Evolutionary conservation across 2,888 invertebrate species (phyloP), one percentile per base, ranked within the genome.

Genomic region (Sclerodermus sp.): DNA sequence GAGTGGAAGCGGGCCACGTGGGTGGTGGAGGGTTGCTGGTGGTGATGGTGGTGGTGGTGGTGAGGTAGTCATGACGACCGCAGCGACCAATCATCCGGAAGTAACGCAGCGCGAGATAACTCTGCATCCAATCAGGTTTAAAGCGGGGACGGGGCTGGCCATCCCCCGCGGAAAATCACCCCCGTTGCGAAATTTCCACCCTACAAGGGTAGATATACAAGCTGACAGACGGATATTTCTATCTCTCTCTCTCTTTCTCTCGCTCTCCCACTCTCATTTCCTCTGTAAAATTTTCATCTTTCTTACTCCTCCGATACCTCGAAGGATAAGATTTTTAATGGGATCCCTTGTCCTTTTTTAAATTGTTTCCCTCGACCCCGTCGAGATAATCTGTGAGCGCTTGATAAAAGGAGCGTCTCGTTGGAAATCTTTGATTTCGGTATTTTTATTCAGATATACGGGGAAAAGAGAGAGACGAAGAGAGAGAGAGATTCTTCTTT

Each of bases 71-170:
- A 77, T 77, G 77, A 74, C 77, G 73, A 77, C 77, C 77, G 69
- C 77, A 77, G 69, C 73, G 71, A 75, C 77, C 77, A 77, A 77
- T 77, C 77, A 77, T 77, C 77, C 77, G 77, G 77, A 76, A 77
- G 75, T 76, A 77, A 77, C 76, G 73, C 71, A 67, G 66, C 76
- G 73, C 75, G 77, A 77, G 77, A 77, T 77, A 77, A 77, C 77
- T 77, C 77, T 74, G 76, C 76, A 77, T 76, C 77, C 77, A 77
- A 77, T 77, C 77, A 77, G 77, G 72, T 77, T 76, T 77, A 75
- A 73, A 71, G 69, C 72, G 70, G 67, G 65, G 66, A 64, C 63
- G 66, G 63, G 65, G 64, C 59, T 54, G 57, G 62, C 65, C 57
- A 61, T 61, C 61, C 65, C 68, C 63, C 66, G 61, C 64, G 58